phyloP scores from a whole-genome alignment of 1,140 invertebrate genomes.

The Apis cerana region DNA sequence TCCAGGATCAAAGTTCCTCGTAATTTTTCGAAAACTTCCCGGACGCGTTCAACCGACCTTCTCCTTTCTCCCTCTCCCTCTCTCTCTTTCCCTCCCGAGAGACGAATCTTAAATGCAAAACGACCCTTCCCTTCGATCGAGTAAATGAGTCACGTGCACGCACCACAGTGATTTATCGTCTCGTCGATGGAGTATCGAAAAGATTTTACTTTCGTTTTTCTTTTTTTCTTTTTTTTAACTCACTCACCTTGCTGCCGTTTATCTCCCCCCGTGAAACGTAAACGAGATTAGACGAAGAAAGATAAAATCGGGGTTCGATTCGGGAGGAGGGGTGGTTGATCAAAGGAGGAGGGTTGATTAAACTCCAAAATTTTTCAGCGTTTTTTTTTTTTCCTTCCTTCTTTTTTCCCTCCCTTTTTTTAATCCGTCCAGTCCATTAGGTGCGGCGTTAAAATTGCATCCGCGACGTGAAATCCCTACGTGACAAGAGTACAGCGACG shows the following conservation, averaged over 20 bases:
- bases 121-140: background rate
- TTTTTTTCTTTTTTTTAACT: background rate
- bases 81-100: no score
- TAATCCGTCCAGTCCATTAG: no score
- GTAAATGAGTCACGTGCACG: slow-evolving; percentile 7
- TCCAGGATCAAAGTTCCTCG: slow-evolving; percentile 25
- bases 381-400: no score
- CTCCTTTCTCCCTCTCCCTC: no score
- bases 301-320: no score
- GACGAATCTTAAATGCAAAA: slow-evolving; percentile 24
- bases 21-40: slow-evolving; percentile 29
- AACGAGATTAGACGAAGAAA: no score
- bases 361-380: no score
- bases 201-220: background rate
- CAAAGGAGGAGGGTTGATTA: no score
- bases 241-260: no score
- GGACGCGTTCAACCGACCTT: background rate
- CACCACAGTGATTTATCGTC: background rate
- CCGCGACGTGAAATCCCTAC: background rate
- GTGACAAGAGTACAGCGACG: background rate
- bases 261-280: no score
- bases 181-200: background rate
- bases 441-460: background rate
- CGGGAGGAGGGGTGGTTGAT: no score
- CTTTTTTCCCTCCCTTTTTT: no score